Evolutionary conservation across 2,888 invertebrate genomes (phyloP), one percentile per base, ranked within the genome.

Genomic region (Escarpia spicata): DNA sequence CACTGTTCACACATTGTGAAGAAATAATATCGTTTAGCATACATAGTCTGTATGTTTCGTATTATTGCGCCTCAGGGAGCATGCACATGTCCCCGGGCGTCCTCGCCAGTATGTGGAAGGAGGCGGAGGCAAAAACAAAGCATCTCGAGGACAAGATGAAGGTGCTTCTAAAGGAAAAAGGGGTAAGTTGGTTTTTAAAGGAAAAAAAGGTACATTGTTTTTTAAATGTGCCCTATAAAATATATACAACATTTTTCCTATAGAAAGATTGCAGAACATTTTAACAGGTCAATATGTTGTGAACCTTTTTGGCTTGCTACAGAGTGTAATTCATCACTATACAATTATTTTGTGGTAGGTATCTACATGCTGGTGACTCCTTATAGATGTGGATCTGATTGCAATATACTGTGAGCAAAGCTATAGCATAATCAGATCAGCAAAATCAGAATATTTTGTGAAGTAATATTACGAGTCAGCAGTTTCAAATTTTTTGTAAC

Each of bases 41-140:
- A 26, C 75, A 26, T 3, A 6, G 6, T 75, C 19, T 75, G 75
- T 75, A 75, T 75, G 75, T n/a, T 75, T 75, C 26, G 8, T 15
- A 26, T n/a, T 75, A 26, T 75, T 75, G 19, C n/a, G n/a, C 19
- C 1, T 26, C 93, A 94, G 94, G 94, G 89, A 94, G 94, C 92
- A 92, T 93, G 91, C 94, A 94, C 92, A 94, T 94, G 94, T 94
- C 94, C 6, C 94, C 94, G 15, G 94, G 94, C 2, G 94, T 94
- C 1, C 93, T 94, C 58, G 94, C 94, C 37, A 92, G 92, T n/a
- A 94, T 94, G 94, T 94, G 94, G 94, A 94, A 94, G 92, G 94
- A 94, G 45, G 94, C 94, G 44, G 94, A 94, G 91, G 92, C 92
- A 26, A 93, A 93, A 44, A 94, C 94, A 15, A 94, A 94, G 91